Evolutionary conservation across 2,797 vertebrate species (phyloP), one percentile per base, ranked within the genome.

Genomic region (Centroberyx gerrardi): DNA sequence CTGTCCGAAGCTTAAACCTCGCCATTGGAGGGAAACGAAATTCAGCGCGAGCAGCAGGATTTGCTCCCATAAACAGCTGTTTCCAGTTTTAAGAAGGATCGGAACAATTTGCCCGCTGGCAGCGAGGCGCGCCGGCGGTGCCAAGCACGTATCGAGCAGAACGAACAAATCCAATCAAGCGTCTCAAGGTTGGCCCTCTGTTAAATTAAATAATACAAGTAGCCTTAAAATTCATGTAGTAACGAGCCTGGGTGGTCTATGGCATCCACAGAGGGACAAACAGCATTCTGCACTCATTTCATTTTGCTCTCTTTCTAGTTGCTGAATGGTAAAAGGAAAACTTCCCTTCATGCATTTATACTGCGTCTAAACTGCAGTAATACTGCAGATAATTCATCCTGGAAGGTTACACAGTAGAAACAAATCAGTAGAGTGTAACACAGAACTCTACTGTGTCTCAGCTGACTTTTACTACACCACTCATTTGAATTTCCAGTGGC

Each of bases 121-220:
- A 81, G 80, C 36, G 13, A 48, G 40, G 22, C 59, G 67, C 1
- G 62, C 27, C 65, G 28, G 13, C 49, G 0, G 22, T 76, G 87
- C 83, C 89, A 87, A 81, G 70, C 73, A 40, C 0, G 44, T 49
- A 31, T 69, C 8, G 80, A 86, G 70, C 76, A 74, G 79, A 87
- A 84, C 84, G 78, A 56, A 84, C 86, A 74, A 78, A 87, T 85
- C 85, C 84, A 76, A 81, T 86, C 85, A 88, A 78, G 53, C 66
- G 3, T 6, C 62, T 75, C 14, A 18, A 54, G 55, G 64, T 29
- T 22, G 51, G 58, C 18, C 54, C 78, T 69, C 76, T 1, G 70
- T 68, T 36, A 69, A 76, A 60, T 74, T 62, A 74, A 77, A 61
- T 52, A 36, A 40, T 8, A 66, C 62, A 17, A 46, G 58, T 52